These are phyloP conservation scores for Microtus pennsylvanicus DNA, from an alignment of 2,113 vertebrate genomes.

Conservation along the genomic window DNA sequence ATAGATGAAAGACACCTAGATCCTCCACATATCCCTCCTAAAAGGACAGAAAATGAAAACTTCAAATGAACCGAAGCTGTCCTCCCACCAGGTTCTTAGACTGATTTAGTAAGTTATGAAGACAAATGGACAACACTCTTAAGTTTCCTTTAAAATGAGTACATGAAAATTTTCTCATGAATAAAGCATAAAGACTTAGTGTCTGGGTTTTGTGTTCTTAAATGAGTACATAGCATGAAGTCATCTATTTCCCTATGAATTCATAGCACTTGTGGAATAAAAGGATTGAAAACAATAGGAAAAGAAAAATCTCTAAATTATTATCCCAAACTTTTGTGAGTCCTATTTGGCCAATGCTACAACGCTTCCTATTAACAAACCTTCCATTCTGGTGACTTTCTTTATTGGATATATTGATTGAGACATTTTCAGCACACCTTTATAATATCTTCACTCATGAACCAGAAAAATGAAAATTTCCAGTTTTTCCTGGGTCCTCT, in stretches of 20 bases:
- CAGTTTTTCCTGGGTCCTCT: neutral
- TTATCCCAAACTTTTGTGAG: neutral
- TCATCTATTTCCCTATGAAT: neutral
- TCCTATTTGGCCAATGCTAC: neutral
- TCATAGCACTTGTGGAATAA: neutral
- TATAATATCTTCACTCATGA: neutral
- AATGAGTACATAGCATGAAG: neutral
- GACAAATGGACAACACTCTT: neutral
- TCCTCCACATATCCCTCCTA: constrained; percentile 20
- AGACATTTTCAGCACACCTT: neutral
- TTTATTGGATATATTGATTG: neutral
- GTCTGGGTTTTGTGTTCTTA: neutral
- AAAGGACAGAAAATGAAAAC: neutral
- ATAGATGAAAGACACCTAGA: constrained; percentile 59
- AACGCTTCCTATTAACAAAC: neutral
- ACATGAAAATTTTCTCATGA: neutral
- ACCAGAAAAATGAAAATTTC: neutral
- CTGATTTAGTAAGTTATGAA: neutral
- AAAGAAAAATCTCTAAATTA: constrained; percentile 10
- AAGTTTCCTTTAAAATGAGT: constrained; percentile 4
- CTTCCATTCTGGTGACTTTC: neutral
- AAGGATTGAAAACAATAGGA: constrained; percentile 5
- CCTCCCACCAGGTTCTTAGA: neutral
- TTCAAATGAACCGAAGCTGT: constrained; percentile 14
- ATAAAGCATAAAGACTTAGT: neutral